phyloP scores from a whole-genome alignment of 2,888 invertebrate species.

The Buathra laborator region DNA sequence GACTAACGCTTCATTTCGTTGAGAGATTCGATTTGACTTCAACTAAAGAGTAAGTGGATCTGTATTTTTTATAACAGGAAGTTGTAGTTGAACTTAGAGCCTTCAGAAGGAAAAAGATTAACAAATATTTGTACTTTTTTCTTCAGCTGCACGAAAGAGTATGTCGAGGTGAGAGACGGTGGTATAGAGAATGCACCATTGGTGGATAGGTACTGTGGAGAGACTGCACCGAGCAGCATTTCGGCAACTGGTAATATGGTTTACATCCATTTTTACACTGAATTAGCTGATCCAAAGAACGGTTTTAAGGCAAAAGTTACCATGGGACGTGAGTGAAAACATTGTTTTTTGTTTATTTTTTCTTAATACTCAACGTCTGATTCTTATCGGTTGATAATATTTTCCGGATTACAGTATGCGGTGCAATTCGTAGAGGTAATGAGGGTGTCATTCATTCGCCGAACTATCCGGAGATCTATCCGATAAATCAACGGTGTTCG shows the following conservation, averaged over 20 bases:
- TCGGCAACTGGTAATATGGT: constrained; percentile 89
- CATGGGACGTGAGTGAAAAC: constrained; percentile 85
- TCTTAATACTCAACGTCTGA: neutral
- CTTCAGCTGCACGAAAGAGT: constrained; percentile 87
- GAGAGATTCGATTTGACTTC: constrained; percentile 90
- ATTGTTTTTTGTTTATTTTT: neutral
- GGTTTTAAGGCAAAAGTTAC: constrained; percentile 92
- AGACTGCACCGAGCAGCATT: constrained; percentile 87
- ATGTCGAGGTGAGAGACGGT: constrained; percentile 94
- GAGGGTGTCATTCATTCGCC: constrained; percentile 89
- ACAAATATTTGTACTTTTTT: neutral
- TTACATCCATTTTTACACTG: constrained; percentile 90
- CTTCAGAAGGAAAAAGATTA: neutral
- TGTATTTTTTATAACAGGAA: neutral
- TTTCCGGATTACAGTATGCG: constrained; percentile 86
- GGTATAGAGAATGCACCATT: constrained; percentile 89
- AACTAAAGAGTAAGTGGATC: constrained; percentile 82
- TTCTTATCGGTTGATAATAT: too few relatives aligned
- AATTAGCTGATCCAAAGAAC: constrained; percentile 89
- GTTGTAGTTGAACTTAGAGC: neutral
- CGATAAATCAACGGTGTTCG: constrained; percentile 88
- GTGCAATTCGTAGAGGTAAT: constrained; percentile 89
- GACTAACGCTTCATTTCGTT: constrained; percentile 91
- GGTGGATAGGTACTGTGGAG: constrained; percentile 89
- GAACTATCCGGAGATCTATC: constrained; percentile 88